Evolutionary conservation across 2,888 invertebrate species (phyloP).

Genomic region (Catocala sponsa): DNA sequence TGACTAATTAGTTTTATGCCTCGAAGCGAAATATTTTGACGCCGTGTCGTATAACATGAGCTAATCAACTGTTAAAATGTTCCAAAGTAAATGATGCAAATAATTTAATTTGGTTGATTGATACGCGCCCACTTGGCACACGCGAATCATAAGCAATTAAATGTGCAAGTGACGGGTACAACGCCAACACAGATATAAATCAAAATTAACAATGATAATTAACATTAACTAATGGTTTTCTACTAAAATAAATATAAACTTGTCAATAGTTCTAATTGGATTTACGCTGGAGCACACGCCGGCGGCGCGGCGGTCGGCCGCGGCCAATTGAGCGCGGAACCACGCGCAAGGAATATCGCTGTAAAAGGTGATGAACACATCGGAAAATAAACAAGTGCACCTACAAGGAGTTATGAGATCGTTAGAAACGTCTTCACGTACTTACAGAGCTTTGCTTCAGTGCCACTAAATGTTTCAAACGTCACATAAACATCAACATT

Average conservation of each 20-base stretch:
- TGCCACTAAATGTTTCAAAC: conserved; percentile 12
- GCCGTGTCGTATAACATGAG: conserved; percentile 15
- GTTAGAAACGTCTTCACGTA: conserved; percentile 42
- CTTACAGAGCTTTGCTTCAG: conserved; percentile 9
- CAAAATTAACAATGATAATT: conserved; percentile 55
- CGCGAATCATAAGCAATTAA: conserved; percentile 38
- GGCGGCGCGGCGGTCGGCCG: conserved; percentile 24
- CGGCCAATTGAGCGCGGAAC: conserved; percentile 38
- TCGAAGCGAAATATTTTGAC: conserved; percentile 30
- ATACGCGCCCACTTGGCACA: conserved; percentile 29
- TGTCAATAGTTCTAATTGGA: conserved; percentile 62
- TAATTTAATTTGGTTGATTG: conserved; percentile 30
- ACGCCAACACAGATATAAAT: conserved; percentile 46
- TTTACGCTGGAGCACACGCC: conserved; percentile 47
- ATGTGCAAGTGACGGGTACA: conserved; percentile 24
- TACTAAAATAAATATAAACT: conserved; percentile 55
- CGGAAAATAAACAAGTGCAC: conserved; percentile 46
- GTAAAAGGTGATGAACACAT: conserved; percentile 46
- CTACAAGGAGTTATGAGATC: conserved; percentile 44
- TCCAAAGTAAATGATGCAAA: conserved; percentile 33
- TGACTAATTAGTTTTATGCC: conserved; percentile 42
- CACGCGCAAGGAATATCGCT: conserved; percentile 46
- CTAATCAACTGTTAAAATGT: conserved; percentile 40
- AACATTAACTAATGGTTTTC: conserved; percentile 48
- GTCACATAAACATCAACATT: conserved; percentile 2